A percentile compares a stretch with the other conserved stretches of the same genome.
These are phyloP conservation scores for Mesorhabditis sp. DNA, from an alignment of 2,888 invertebrate genomes.

Conservation along the genomic window DNA sequence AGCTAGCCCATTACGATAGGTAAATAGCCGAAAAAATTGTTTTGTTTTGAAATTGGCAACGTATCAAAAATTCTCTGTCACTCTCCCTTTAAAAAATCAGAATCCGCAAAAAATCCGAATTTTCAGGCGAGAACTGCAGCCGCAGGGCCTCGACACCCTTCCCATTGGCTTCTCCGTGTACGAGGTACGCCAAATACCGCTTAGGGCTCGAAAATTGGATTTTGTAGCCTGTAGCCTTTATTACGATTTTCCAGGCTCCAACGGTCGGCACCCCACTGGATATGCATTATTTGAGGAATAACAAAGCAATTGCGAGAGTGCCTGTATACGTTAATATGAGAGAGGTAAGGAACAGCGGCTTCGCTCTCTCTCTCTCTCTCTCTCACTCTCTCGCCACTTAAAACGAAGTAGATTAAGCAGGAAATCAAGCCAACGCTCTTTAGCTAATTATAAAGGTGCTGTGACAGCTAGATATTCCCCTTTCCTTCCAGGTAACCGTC, in stretches of 20 bases:
- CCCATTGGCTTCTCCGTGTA: slow-evolving; percentile 87
- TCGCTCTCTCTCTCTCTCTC: too few relatives aligned
- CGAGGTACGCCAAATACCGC: neutral
- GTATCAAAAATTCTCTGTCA: too few relatives aligned
- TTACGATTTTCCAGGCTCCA: neutral
- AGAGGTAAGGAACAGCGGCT: neutral
- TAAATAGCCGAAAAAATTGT: too few relatives aligned
- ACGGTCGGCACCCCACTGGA: neutral
- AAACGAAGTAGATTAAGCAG: too few relatives aligned
- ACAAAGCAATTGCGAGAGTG: neutral
- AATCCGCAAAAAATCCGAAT: neutral
- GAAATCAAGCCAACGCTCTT: too few relatives aligned
- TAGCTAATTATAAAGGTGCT: too few relatives aligned
- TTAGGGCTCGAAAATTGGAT: neutral
- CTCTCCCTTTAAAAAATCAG: too few relatives aligned
- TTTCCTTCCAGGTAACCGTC: slow-evolving; percentile 68
- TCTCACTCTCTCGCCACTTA: too few relatives aligned
- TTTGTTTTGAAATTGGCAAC: too few relatives aligned
- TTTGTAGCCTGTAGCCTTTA: neutral
- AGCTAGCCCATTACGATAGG: too few relatives aligned
- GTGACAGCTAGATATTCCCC: too few relatives aligned
- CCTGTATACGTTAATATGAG: neutral
- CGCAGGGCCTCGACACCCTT: slow-evolving; percentile 83
- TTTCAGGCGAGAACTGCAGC: slow-evolving; percentile 75
- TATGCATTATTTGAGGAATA: neutral